Percentiles rank a stretch among this genome's conserved stretches.
These are phyloP conservation scores for Callipepla squamata DNA, from an alignment of 2,113 vertebrate genomes.

Conservation along the genomic window DNA sequence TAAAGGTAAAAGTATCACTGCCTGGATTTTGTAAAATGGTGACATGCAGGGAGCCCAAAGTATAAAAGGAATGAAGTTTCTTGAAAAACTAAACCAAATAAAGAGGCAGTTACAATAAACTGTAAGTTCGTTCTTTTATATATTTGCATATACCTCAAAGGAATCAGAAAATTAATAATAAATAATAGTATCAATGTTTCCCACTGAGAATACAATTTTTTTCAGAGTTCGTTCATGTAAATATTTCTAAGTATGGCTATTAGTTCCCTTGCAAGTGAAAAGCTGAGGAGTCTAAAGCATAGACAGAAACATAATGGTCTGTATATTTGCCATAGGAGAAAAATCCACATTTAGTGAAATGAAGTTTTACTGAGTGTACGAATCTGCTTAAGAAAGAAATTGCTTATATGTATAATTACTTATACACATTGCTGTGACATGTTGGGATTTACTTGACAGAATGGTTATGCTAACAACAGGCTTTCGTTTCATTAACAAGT, in stretches of 20 bases:
- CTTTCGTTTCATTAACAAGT: not conserved
- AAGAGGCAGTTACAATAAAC: not conserved
- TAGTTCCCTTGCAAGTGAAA: not conserved
- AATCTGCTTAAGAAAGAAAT: not conserved
- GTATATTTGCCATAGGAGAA: not conserved
- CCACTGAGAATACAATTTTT: not conserved
- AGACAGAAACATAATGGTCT: not conserved
- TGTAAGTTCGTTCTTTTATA: not conserved
- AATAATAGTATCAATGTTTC: not conserved
- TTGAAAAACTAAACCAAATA: not conserved
- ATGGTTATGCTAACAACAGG: not conserved
- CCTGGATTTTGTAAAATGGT: not conserved
- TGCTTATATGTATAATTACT: too few species aligned
- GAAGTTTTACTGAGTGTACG: not conserved
- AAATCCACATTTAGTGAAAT: not conserved
- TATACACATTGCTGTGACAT: not conserved
- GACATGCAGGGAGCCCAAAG: not conserved
- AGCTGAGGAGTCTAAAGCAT: not conserved
- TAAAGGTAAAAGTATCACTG: not conserved
- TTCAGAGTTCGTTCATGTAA: not conserved
- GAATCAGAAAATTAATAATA: not conserved
- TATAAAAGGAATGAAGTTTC: not conserved
- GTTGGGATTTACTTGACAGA: not conserved
- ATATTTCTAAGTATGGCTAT: not conserved
- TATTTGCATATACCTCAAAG: not conserved